Conservation (phyloP, 2,113 vertebrate species). For the Axis porcinus region DNA sequence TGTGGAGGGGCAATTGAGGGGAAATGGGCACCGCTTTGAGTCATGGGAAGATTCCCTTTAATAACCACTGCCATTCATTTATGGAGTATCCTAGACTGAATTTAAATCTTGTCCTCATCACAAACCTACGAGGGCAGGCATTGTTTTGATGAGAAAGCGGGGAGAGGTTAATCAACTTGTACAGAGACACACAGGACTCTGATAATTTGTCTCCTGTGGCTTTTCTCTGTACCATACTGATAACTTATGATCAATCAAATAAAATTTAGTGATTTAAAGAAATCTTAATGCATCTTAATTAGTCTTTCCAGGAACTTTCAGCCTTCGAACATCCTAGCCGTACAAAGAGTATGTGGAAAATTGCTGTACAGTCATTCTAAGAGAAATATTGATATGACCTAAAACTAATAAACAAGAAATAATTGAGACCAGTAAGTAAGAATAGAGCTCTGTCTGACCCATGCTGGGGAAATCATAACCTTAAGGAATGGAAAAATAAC, state of each 20-base stretch:
- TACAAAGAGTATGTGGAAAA: background rate
- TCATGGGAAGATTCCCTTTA: background rate
- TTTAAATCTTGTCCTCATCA: background rate
- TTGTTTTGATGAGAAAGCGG: background rate
- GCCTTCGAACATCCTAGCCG: background rate
- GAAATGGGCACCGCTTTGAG: background rate
- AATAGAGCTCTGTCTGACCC: background rate
- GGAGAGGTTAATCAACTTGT: background rate
- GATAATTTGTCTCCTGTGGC: background rate
- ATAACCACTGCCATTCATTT: background rate
- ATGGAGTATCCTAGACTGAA: background rate
- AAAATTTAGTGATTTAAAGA: background rate
- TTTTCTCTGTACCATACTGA: background rate
- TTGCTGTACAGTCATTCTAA: background rate
- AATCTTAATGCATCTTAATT: background rate
- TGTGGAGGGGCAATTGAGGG: background rate
- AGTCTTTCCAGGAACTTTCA: background rate
- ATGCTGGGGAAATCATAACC: background rate
- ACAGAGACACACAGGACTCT: background rate
- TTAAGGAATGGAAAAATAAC: background rate
- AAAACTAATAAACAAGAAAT: background rate
- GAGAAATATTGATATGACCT: background rate
- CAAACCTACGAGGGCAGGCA: background rate
- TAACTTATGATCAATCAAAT: background rate
- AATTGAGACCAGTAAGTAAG: background rate